Evolutionary conservation across 2,797 vertebrate species (phyloP), one percentile per base, ranked within the genome.

Genomic region (Ceyx erithaca): DNA sequence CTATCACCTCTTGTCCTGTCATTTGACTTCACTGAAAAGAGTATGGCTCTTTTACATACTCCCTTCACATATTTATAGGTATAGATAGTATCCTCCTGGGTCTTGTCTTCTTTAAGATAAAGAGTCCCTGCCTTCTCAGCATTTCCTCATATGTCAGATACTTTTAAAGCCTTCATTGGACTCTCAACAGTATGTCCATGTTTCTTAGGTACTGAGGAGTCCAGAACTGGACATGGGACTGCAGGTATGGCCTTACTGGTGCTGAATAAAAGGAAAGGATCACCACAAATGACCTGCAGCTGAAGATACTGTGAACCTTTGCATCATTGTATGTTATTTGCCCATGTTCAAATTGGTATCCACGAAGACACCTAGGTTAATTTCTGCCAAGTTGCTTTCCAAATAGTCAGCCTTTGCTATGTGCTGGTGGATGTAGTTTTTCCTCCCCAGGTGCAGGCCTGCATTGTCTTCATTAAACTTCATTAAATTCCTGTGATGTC

Each of bases 271-370:
- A 6, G 15, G 19, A 5, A 85, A 46, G 8, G 15, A 46, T 43
- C 23, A 25, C 40, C 10, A 58, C 1, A 12, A 33, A 14, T 0
- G 1, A 14, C 12, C 10, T 48, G 17, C 18, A 69, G 5, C 13
- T 8, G 31, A n/a, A 13, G 17, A 25, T 68, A 19, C 20, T 4
- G 23, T 1, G 26, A 18, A 10, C 28, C 31, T 63, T 73, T 52
- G 9, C 26, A 73, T 20, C 13, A 70, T 6, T 25, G 12, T 12
- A 31, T 30, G 3, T 33, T 70, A 14, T 25, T 48, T 33, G 15
- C 5, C 12, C 7, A 6, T 17, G 19, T 54, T 54, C 28, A 46
- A 48, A 7, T 8, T 54, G 9, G 6, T 46, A 15, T 62, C 23
- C 13, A 40, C 20, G 8, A 46, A 54, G 28, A 48, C 16, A 48